Conservation (phyloP, 2,888 invertebrate species). For the Cheilosia pagana region DNA sequence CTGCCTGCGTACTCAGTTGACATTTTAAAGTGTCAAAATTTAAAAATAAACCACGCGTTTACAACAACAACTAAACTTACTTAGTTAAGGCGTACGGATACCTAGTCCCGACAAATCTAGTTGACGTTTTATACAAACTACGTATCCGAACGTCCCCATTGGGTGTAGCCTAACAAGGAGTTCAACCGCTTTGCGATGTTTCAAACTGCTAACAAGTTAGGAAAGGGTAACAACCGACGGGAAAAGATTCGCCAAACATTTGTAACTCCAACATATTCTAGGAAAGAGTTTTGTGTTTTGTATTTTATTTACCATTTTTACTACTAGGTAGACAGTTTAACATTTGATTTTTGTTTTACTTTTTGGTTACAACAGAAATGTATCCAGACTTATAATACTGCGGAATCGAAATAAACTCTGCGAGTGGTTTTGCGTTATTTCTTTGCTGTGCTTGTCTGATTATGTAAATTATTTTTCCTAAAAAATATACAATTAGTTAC, state of each 20-base stretch:
- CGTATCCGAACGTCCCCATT: no score
- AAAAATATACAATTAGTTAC: not conserved
- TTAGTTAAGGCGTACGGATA: no score
- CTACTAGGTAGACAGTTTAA: conserved; percentile 72
- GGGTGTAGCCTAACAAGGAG: no score
- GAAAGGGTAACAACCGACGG: no score
- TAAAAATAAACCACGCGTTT: no score
- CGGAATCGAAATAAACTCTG: conserved; percentile 82
- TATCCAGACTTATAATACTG: conserved; percentile 83
- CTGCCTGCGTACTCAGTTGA: no score
- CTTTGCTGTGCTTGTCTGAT: conserved; percentile 80
- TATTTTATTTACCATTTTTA: conserved; percentile 66
- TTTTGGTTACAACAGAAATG: conserved; percentile 81
- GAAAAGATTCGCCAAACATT: not conserved
- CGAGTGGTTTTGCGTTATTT: conserved; percentile 76
- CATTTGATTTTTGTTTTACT: conserved; percentile 77
- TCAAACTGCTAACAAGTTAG: no score
- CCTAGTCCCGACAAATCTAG: no score
- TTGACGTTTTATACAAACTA: no score
- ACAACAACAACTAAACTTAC: no score
- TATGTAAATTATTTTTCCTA: conserved; percentile 82
- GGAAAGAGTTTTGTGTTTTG: conserved; percentile 61
- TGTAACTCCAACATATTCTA: conserved; percentile 30
- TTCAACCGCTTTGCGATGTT: no score
- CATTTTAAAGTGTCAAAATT: no score